Percentiles rank a stretch among this genome's conserved stretches.
Evolutionary conservation across 1,140 invertebrate genomes (phyloP).

Genomic region (Atta colombica): DNA sequence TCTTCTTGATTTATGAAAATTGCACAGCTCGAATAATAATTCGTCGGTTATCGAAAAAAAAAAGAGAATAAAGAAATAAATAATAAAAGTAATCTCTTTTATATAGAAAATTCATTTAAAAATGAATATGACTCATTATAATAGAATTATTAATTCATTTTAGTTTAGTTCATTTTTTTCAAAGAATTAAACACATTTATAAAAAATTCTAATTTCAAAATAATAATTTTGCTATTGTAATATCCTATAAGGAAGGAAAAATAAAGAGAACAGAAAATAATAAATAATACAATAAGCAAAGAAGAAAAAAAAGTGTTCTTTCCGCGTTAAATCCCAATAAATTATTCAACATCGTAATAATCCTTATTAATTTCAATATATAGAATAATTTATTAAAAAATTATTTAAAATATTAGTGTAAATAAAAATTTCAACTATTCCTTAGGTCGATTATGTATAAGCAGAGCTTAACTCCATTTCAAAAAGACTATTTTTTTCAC

Average conservation of each 20-base stretch:
- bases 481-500: background rate
- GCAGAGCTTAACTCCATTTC: background rate
- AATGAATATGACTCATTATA: background rate
- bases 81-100: background rate
- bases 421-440: background rate
- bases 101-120: background rate
- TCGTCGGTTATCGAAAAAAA: background rate
- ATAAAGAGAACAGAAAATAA: background rate
- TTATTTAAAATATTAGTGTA: background rate
- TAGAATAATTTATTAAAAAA: conserved; percentile 8
- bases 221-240: conserved; percentile 1
- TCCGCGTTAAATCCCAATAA: background rate
- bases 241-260: background rate
- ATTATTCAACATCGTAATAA: background rate
- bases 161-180: background rate
- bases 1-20: conserved; percentile 49
- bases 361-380: background rate
- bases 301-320: background rate
- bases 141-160: background rate
- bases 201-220: background rate
- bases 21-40: background rate
- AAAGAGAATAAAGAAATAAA: background rate
- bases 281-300: background rate
- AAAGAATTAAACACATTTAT: background rate
- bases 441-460: background rate